Evolutionary conservation across 2,797 vertebrate species (phyloP).

Genomic region (Cryptoprocta ferox): DNA sequence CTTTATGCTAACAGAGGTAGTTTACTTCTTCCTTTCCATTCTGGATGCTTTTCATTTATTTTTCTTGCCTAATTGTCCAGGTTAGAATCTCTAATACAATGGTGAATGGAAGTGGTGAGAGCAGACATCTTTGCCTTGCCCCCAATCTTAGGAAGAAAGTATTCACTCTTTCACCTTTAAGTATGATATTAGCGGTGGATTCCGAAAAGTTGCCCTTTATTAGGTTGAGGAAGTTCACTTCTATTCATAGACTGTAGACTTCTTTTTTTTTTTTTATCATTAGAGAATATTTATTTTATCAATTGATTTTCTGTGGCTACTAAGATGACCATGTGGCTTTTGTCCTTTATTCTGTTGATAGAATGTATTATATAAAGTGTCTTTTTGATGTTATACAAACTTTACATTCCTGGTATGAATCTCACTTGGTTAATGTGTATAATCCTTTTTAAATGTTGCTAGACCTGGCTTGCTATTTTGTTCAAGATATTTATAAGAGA

Average conservation of each 20-base stretch:
- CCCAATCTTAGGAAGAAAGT: neutral
- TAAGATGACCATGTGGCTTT: neutral
- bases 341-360: neutral
- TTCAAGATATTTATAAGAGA: neutral
- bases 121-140: neutral
- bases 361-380: neutral
- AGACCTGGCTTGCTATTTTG: neutral
- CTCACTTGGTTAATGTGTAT: neutral
- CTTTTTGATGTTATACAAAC: neutral
- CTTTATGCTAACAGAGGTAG: neutral
- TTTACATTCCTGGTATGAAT: neutral
- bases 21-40: neutral
- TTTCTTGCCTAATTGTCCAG: no score
- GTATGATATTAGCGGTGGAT: neutral
- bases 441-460: neutral
- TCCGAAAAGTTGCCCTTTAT: neutral
- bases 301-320: neutral
- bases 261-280: neutral
- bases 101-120: no score
- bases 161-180: neutral
- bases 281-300: neutral
- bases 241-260: neutral
- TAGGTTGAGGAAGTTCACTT: neutral
- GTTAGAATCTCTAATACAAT: no score
- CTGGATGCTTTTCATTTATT: no score